These are phyloP conservation scores for Anguilla marmorata DNA, from an alignment of 2,797 vertebrate genomes.

Conservation along the genomic window DNA sequence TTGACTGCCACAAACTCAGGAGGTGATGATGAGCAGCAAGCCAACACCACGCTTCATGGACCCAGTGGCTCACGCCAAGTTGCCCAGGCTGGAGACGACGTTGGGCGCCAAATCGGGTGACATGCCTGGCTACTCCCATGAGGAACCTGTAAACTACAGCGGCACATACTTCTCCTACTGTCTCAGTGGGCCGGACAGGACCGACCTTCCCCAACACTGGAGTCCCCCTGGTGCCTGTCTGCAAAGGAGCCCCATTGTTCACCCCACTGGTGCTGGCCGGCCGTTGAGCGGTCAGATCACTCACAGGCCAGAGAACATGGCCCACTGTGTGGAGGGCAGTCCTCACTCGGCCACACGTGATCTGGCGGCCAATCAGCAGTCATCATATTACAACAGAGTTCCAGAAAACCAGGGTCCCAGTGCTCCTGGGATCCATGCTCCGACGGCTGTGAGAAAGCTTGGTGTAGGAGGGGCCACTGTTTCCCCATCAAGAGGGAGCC, in stretches of 20 bases:
- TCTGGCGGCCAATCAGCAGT: conserved; percentile 60
- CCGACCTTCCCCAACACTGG: conserved; percentile 48
- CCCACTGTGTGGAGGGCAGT: conserved; percentile 58
- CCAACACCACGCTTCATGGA: conserved; percentile 51
- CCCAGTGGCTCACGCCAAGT: conserved; percentile 57
- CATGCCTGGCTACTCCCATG: background rate
- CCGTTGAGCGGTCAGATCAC: conserved; percentile 39
- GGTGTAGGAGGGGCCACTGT: conserved; percentile 43
- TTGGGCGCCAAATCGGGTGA: conserved; percentile 16
- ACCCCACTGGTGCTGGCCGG: conserved; percentile 39
- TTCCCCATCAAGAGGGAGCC: conserved; percentile 53
- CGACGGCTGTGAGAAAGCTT: conserved; percentile 51
- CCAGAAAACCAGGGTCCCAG: conserved; percentile 53
- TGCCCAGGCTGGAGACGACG: conserved; percentile 56
- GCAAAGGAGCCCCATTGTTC: conserved; percentile 41
- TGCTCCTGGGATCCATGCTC: conserved; percentile 47
- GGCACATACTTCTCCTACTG: conserved; percentile 67
- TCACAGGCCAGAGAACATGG: conserved; percentile 62
- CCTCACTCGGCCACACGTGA: conserved; percentile 56
- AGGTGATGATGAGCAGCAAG: conserved; percentile 68
- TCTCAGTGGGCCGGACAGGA: conserved; percentile 42
- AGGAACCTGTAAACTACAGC: conserved; percentile 59
- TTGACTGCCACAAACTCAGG: background rate
- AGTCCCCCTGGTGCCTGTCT: conserved; percentile 17
- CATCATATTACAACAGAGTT: conserved; percentile 61